Evolutionary conservation across 2,888 invertebrate genomes (phyloP).

Genomic region (Callinectes sapidus): DNA sequence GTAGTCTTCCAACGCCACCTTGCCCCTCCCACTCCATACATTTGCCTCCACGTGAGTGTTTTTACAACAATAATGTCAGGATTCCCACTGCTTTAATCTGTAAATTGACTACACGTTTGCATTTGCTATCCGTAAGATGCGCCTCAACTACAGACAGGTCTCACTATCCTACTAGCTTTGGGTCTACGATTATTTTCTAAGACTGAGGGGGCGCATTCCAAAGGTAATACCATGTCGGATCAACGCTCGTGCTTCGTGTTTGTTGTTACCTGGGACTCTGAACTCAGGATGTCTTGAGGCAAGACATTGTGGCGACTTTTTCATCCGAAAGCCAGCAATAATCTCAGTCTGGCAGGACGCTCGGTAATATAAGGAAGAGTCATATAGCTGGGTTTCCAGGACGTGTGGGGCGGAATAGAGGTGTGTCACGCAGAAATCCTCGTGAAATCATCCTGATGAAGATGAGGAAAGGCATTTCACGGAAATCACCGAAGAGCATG

Average conservation of each 20-base stretch:
- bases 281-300: not conserved
- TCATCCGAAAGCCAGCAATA: not conserved
- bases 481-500: not conserved
- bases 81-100: not conserved
- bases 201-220: not conserved
- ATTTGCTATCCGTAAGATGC: not conserved
- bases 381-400: not conserved
- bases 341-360: not conserved
- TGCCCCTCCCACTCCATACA: not conserved
- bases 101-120: not conserved
- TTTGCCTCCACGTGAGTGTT: not conserved
- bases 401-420: not conserved
- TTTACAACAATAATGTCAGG: not conserved
- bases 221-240: not conserved
- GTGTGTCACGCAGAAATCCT: not conserved
- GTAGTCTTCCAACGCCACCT: not conserved
- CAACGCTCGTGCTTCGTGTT: not conserved
- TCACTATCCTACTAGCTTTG: not conserved
- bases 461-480: not conserved
- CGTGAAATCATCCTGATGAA: not conserved
- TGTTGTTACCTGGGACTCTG: not conserved
- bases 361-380: slow-evolving; percentile 9
- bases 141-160: not conserved
- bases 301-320: not conserved
- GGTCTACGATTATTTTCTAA: not conserved